These are phyloP conservation scores for Bryconaethiops microstoma DNA, from an alignment of 2,797 vertebrate species.

Conservation along the genomic window DNA sequence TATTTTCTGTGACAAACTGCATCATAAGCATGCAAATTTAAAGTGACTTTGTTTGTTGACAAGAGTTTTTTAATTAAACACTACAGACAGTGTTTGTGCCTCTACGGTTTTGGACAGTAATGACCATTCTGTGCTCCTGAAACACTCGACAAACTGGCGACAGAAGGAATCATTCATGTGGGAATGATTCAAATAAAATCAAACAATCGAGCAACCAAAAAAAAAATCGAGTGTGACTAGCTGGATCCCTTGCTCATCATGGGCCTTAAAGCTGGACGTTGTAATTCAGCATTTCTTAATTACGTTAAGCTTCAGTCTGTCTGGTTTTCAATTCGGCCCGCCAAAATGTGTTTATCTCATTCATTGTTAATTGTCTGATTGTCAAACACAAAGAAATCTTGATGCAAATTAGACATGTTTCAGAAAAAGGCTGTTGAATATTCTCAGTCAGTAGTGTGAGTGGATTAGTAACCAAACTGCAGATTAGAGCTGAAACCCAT, in stretches of 20 bases:
- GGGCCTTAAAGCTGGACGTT: background rate
- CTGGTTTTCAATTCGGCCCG: background rate
- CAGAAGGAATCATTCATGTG: too few relatives aligned
- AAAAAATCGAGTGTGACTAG: background rate
- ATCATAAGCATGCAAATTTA: too few relatives aligned
- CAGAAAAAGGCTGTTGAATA: background rate
- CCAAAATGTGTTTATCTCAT: conserved; percentile 20
- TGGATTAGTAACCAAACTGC: background rate
- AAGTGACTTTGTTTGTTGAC: too few relatives aligned
- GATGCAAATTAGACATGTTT: conserved; percentile 6
- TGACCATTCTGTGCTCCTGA: background rate
- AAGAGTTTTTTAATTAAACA: too few relatives aligned
- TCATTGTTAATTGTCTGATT: conserved; percentile 25
- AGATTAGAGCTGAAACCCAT: background rate
- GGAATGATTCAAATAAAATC: background rate
- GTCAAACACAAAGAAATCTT: conserved; percentile 9
- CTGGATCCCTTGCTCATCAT: background rate
- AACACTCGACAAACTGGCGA: background rate
- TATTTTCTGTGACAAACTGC: too few relatives aligned
- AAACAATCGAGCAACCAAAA: background rate
- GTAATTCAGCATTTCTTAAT: background rate
- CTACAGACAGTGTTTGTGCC: background rate
- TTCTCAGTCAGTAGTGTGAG: background rate
- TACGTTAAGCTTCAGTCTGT: conserved; percentile 10
- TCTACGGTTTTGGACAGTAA: background rate